Percentiles rank a stretch among this genome's conserved stretches.
Evolutionary conservation across 2,113 vertebrate genomes (phyloP).

Genomic region (Epinephelus moara): DNA sequence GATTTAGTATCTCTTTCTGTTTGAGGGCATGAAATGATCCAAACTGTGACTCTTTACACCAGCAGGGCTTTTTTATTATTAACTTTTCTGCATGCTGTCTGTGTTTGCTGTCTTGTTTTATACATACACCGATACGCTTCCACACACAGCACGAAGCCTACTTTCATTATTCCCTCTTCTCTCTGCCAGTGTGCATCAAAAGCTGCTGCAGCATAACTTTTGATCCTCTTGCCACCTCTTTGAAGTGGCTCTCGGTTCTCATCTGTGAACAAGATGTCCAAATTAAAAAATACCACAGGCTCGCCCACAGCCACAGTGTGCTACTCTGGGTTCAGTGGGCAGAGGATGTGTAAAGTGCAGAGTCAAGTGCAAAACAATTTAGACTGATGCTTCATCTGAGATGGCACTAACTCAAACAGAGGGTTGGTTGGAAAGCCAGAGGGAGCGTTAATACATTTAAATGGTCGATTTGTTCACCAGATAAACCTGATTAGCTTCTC

Average conservation of each 20-base stretch:
- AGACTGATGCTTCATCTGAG: conserved; percentile 3
- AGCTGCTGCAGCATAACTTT: conserved; percentile 31
- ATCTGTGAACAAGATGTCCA: conserved; percentile 68
- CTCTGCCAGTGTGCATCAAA: background rate
- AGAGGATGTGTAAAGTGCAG: conserved; percentile 20
- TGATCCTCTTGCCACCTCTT: conserved; percentile 36
- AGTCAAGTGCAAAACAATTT: conserved; percentile 21
- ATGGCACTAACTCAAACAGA: background rate
- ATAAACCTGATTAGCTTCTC: background rate
- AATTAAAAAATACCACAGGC: conserved; percentile 61
- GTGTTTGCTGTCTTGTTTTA: background rate
- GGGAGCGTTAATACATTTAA: background rate
- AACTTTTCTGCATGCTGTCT: background rate
- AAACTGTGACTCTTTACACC: background rate
- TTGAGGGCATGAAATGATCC: background rate
- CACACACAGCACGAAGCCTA: background rate
- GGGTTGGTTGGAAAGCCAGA: background rate
- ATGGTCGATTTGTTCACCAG: background rate
- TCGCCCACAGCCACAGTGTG: conserved; percentile 32
- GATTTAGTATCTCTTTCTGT: background rate
- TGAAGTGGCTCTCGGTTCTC: conserved; percentile 57
- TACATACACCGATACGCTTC: background rate
- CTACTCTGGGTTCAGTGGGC: conserved; percentile 20
- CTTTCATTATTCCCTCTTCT: background rate
- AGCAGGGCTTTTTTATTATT: background rate